Percentiles rank a stretch among this genome's conserved stretches.
These are phyloP conservation scores for Tinea semifulvella DNA, from an alignment of 2,888 invertebrate species.

Conservation along the genomic window DNA sequence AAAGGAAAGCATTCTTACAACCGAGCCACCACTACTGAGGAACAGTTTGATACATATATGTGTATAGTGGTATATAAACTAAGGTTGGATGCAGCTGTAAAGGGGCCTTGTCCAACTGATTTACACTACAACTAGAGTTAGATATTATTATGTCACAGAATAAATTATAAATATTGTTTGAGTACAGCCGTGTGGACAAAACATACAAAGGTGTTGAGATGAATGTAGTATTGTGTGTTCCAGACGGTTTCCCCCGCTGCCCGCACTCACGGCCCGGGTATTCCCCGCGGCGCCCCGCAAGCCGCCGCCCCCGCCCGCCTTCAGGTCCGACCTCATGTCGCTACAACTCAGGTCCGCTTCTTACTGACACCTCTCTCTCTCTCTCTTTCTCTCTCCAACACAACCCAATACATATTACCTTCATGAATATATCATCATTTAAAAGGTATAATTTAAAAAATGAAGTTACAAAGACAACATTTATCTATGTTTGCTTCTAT, in stretches of 20 bases:
- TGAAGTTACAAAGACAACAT: neutral
- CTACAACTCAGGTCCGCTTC: constrained; percentile 74
- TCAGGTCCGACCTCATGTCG: constrained; percentile 71
- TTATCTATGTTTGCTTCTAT: neutral
- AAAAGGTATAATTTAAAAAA: constrained; percentile 12
- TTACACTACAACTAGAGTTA: too few relatives aligned
- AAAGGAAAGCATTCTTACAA: too few relatives aligned
- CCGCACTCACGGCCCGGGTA: constrained; percentile 38
- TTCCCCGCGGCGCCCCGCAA: constrained; percentile 64
- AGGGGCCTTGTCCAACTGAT: too few relatives aligned
- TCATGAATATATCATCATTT: constrained; percentile 15
- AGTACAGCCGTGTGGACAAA: too few relatives aligned
- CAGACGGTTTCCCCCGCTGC: constrained; percentile 47
- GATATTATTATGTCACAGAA: too few relatives aligned
- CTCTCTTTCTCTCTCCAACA: neutral
- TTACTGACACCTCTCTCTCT: constrained; percentile 24
- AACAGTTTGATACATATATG: too few relatives aligned
- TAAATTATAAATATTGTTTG: too few relatives aligned
- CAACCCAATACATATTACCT: neutral
- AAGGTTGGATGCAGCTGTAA: too few relatives aligned
- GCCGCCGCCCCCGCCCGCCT: constrained; percentile 68
- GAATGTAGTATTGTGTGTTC: too few relatives aligned
- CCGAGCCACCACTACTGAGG: too few relatives aligned
- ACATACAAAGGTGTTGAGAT: too few relatives aligned
- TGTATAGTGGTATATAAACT: too few relatives aligned